Conservation (phyloP, 2,113 vertebrate species). For the Manacus vitellinus region DNA sequence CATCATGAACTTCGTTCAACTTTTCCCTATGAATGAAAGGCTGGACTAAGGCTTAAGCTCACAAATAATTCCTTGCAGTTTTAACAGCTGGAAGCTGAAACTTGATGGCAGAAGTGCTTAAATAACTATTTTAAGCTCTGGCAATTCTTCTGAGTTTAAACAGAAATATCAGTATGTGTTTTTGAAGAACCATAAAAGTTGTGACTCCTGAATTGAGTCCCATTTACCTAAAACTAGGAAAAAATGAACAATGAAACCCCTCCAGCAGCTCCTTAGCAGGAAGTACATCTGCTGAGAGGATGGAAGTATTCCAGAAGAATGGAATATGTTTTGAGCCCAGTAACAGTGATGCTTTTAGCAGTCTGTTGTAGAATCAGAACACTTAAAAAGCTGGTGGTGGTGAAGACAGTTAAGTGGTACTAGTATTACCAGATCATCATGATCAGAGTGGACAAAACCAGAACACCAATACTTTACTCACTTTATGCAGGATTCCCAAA, state of each 20-base stretch:
- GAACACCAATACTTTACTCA: neutral
- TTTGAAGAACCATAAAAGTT: neutral
- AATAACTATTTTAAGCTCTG: neutral
- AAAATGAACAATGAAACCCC: neutral
- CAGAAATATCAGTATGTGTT: neutral
- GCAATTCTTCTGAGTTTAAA: neutral
- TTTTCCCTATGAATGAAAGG: conserved; percentile 83
- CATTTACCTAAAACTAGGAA: neutral
- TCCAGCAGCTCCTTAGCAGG: neutral
- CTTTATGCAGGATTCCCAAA: neutral
- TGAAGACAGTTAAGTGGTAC: neutral
- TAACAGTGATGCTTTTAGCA: neutral
- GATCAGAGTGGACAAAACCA: neutral
- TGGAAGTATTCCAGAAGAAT: neutral
- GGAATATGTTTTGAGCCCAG: neutral
- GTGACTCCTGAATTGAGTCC: neutral
- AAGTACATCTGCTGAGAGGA: neutral
- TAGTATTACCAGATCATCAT: neutral
- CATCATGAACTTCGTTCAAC: conserved; percentile 92
- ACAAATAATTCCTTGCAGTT: neutral
- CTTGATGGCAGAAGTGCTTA: neutral
- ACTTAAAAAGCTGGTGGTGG: neutral
- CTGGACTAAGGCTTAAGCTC: neutral
- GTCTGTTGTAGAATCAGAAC: neutral
- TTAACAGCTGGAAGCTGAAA: neutral